These are phyloP conservation scores for Ricordea florida DNA, from an alignment of 92 coral and sea anemone species.

Conservation along the genomic window DNA sequence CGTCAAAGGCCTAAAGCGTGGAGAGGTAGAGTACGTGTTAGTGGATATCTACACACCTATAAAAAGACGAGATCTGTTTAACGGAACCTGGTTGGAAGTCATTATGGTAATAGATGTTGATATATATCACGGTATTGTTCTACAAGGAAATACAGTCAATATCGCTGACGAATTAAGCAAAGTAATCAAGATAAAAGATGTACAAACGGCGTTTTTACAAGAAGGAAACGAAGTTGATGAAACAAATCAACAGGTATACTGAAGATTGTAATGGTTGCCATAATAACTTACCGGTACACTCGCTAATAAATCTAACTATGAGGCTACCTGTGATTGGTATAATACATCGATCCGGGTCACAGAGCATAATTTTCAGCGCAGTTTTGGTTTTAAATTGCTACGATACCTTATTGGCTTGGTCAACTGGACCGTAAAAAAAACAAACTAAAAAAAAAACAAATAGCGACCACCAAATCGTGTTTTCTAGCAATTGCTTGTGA, in stretches of 20 bases:
- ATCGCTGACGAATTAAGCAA: conserved; percentile 6
- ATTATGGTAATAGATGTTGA: neutral
- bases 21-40: neutral
- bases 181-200: neutral
- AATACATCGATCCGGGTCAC: too few relatives aligned
- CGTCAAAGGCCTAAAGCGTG: conserved; percentile 7
- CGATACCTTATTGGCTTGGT: too few relatives aligned
- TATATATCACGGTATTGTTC: conserved; percentile 30
- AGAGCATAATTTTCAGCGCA: too few relatives aligned
- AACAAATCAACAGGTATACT: neutral
- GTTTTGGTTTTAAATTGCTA: too few relatives aligned
- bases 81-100: conserved; percentile 41
- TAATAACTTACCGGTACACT: too few relatives aligned
- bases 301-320: too few relatives aligned
- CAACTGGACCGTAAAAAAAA: too few relatives aligned
- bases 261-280: too few relatives aligned
- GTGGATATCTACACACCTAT: conserved; percentile 36
- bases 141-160: conserved; percentile 6
- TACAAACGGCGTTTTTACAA: conserved; percentile 7
- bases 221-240: neutral
- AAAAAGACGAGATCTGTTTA: conserved; percentile 27
- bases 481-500: too few relatives aligned
- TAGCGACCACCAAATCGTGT: too few relatives aligned
- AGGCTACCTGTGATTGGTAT: too few relatives aligned
- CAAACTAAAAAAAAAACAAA: too few relatives aligned